These are phyloP conservation scores for Eremobia ochroleuca DNA, from an alignment of 2,888 invertebrate species.

Conservation along the genomic window DNA sequence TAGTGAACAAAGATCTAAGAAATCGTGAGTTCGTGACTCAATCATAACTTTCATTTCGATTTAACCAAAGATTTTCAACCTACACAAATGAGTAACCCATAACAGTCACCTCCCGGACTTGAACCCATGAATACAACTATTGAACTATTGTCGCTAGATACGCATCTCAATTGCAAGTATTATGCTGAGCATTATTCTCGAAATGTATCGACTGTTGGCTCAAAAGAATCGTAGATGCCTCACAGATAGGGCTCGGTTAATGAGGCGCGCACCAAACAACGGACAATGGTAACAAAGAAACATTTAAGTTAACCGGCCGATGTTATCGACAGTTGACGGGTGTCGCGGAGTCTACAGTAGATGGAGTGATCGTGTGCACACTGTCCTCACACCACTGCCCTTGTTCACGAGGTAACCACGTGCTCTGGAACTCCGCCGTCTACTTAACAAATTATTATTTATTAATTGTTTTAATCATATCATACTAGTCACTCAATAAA, in stretches of 20 bases:
- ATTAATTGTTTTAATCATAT: not conserved
- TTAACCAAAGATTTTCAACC: slow-evolving; percentile 7
- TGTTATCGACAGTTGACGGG: slow-evolving; percentile 67
- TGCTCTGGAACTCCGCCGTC: too few species aligned
- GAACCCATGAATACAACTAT: slow-evolving; percentile 26
- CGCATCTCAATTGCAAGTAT: slow-evolving; percentile 57
- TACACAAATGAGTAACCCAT: slow-evolving; percentile 20
- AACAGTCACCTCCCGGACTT: slow-evolving; percentile 40
- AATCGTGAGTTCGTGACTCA: slow-evolving; percentile 46
- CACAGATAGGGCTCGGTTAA: slow-evolving; percentile 52
- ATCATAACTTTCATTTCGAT: slow-evolving; percentile 46
- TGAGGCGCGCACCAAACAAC: slow-evolving; percentile 67
- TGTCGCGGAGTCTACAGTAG: not conserved
- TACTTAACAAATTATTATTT: too few species aligned
- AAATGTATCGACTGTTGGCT: slow-evolving; percentile 47
- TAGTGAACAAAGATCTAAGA: not conserved
- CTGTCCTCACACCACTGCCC: not conserved
- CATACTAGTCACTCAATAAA: not conserved
- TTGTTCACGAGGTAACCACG: too few species aligned
- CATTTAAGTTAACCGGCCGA: slow-evolving; percentile 71
- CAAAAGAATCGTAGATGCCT: slow-evolving; percentile 52
- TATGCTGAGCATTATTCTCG: slow-evolving; percentile 54
- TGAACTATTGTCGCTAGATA: slow-evolving; percentile 64
- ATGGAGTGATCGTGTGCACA: slow-evolving; percentile 9
- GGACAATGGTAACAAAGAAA: slow-evolving; percentile 73